Percentiles rank a stretch among this genome's conserved stretches.
Conservation (phyloP, 2,113 vertebrate genomes). For the Indri indri region DNA sequence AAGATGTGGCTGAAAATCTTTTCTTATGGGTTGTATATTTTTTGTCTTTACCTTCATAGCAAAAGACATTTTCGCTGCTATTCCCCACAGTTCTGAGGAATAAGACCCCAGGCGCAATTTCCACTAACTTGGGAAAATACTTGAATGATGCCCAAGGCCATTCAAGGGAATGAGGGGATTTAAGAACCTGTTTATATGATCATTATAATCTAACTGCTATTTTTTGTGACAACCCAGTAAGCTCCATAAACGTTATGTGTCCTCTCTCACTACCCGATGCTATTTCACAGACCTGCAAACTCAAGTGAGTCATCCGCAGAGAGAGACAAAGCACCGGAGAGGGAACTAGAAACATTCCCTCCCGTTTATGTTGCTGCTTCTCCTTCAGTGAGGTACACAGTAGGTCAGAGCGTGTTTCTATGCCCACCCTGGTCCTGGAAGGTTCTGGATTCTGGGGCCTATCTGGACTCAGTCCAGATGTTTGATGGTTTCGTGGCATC, state of each 20-base stretch:
- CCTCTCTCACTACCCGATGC: not conserved
- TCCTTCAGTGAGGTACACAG: not conserved
- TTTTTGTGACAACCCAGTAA: not conserved
- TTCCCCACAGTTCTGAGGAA: not conserved
- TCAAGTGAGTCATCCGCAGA: not conserved
- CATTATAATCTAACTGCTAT: not conserved
- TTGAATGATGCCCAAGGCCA: not conserved
- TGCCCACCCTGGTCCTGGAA: not conserved
- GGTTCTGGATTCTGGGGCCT: not conserved
- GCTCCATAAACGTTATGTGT: not conserved
- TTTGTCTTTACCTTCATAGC: not conserved
- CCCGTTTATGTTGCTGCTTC: too few relatives aligned
- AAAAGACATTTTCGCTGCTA: not conserved
- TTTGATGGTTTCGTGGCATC: not conserved
- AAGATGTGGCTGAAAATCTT: not conserved
- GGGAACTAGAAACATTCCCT: not conserved
- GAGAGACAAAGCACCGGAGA: not conserved
- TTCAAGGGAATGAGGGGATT: not conserved
- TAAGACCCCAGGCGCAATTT: not conserved
- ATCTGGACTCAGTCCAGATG: too few relatives aligned
- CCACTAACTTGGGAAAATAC: not conserved
- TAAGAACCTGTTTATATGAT: not conserved
- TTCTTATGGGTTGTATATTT: not conserved
- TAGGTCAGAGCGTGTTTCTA: not conserved
- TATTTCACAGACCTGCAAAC: not conserved